Conservation (phyloP, 2,113 vertebrate genomes). For the Aptenodytes forsteri region DNA sequence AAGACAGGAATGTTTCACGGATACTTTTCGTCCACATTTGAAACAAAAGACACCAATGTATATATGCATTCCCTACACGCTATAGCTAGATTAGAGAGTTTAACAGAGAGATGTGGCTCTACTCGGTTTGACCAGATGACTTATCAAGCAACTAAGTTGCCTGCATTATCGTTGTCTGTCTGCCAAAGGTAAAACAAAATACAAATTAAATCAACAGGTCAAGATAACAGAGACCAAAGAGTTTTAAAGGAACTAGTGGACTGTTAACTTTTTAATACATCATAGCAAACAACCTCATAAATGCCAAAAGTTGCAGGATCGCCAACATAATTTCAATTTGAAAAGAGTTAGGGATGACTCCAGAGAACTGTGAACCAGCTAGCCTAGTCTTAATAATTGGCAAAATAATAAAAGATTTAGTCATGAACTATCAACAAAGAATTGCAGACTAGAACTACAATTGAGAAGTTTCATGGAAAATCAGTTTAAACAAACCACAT, state of each 20-base stretch:
- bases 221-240: background rate
- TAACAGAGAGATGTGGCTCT: background rate
- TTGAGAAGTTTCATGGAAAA: background rate
- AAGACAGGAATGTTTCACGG: background rate
- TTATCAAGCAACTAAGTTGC: background rate
- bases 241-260: background rate
- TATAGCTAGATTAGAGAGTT: background rate
- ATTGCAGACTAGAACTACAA: background rate
- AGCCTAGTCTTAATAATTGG: background rate
- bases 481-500: background rate
- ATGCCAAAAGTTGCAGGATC: background rate
- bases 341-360: background rate
- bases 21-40: background rate
- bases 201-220: background rate
- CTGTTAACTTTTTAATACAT: background rate
- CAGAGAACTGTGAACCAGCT: background rate
- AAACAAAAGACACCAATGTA: background rate
- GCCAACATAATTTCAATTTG: background rate
- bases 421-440: background rate
- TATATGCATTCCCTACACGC: background rate
- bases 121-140: background rate
- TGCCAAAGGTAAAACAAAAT: background rate
- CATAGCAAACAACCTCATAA: background rate
- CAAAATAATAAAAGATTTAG: slow-evolving; percentile 12
- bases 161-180: background rate